phyloP scores from a whole-genome alignment of 1,140 invertebrate species.

The Aphaenogaster rudis region DNA sequence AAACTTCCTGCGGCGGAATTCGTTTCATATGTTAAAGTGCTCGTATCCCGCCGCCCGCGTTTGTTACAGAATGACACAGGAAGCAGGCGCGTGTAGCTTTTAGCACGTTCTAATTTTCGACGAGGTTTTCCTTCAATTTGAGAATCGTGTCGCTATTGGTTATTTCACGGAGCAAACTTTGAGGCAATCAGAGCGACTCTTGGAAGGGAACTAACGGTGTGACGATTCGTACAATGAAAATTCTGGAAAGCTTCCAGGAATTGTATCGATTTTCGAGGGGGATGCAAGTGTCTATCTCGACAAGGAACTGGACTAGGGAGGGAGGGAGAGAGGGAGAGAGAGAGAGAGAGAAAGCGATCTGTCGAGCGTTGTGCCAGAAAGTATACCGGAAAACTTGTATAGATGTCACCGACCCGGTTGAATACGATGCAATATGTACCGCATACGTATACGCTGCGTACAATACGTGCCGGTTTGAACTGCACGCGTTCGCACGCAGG shows the following conservation, averaged over 20 bases:
- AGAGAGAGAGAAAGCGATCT: not conserved
- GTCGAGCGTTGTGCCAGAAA: constrained; percentile 27
- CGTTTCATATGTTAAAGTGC: not conserved
- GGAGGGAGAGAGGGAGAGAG: too few species aligned
- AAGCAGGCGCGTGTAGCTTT: not conserved
- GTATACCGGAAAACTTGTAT: constrained; percentile 26
- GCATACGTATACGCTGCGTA: not conserved
- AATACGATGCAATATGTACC: constrained; percentile 36
- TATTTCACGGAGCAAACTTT: constrained; percentile 37
- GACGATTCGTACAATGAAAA: constrained; percentile 55
- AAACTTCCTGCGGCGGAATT: not conserved
- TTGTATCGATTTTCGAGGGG: constrained; percentile 41
- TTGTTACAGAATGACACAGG: not conserved
- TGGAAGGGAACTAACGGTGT: constrained; percentile 1
- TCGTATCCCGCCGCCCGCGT: not conserved
- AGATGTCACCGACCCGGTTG: constrained; percentile 2
- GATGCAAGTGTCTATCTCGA: constrained; percentile 28
- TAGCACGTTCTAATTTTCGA: constrained; percentile 13
- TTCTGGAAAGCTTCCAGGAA: constrained; percentile 58
- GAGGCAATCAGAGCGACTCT: constrained; percentile 40
- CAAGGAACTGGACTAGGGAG: constrained; percentile 14
- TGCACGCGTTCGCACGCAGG: constrained; percentile 11
- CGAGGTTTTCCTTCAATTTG: constrained; percentile 11
- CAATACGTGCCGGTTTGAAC: constrained; percentile 25
- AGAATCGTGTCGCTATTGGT: not conserved